Conservation (phyloP, 2,888 invertebrate species). For the Thalpophila matura region DNA sequence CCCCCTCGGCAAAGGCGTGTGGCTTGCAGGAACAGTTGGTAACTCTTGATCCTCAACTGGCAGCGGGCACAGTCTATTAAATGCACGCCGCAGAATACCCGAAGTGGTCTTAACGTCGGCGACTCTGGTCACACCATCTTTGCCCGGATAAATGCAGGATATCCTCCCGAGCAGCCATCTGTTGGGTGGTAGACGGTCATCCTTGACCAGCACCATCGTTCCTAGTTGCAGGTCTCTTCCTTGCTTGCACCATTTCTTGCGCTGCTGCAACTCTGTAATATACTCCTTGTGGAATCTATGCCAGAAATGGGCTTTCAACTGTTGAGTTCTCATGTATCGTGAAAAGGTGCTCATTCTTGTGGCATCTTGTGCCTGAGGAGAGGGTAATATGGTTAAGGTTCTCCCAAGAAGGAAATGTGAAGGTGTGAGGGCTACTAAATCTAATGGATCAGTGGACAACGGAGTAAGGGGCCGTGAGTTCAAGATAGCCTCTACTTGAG, state of each 20-base stretch:
- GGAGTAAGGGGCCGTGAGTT: slow-evolving; percentile 35
- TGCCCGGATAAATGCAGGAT: background rate
- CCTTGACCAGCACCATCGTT: slow-evolving; percentile 15
- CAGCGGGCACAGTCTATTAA: slow-evolving; percentile 4
- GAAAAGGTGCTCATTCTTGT: slow-evolving; percentile 8
- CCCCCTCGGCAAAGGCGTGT: background rate
- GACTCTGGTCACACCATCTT: background rate
- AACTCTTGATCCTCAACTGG: slow-evolving; percentile 1
- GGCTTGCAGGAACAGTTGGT: background rate
- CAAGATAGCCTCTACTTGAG: slow-evolving; percentile 38
- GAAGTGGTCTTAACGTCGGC: slow-evolving; percentile 2
- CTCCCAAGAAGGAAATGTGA: slow-evolving; percentile 23
- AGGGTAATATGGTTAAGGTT: slow-evolving; percentile 11
- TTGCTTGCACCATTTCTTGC: slow-evolving; percentile 8
- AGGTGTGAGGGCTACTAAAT: slow-evolving; percentile 9
- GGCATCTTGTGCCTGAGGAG: slow-evolving; percentile 5
- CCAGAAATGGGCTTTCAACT: slow-evolving; percentile 14
- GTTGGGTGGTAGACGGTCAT: slow-evolving; percentile 9
- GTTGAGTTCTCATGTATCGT: slow-evolving; percentile 17
- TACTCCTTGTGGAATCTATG: slow-evolving; percentile 11
- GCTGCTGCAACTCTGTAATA: slow-evolving; percentile 12
- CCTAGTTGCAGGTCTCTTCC: background rate
- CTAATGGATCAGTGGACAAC: slow-evolving; percentile 34
- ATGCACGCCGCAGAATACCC: background rate
- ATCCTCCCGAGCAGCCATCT: slow-evolving; percentile 12